Conservation (phyloP, 2,797 vertebrate species). For the Acestrorhynchus altus region DNA sequence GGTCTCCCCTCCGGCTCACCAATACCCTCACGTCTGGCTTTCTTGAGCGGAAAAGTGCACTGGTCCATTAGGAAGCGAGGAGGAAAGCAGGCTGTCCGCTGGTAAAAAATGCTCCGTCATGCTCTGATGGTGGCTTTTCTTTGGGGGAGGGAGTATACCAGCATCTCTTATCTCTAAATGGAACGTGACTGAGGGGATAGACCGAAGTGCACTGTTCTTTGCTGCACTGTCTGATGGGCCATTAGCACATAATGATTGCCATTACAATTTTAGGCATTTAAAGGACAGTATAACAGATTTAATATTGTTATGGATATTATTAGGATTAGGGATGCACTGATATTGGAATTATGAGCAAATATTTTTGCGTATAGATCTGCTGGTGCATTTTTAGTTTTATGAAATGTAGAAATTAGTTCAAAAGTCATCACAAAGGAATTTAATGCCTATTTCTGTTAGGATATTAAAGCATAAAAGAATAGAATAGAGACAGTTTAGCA, state of each 20-base stretch:
- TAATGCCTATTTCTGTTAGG: too few relatives aligned
- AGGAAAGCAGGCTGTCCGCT: constrained; percentile 25
- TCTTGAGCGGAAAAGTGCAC: constrained; percentile 19
- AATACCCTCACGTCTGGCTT: background rate
- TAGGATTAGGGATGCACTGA: background rate
- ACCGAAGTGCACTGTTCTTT: constrained; percentile 29
- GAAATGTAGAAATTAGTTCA: too few relatives aligned
- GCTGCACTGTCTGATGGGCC: constrained; percentile 28
- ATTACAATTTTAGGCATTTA: background rate
- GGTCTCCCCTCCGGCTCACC: background rate
- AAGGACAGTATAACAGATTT: background rate
- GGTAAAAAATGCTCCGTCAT: constrained; percentile 50
- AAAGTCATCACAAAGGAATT: too few relatives aligned
- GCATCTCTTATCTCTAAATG: constrained; percentile 40
- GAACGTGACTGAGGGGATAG: constrained; percentile 30
- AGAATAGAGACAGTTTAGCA: too few relatives aligned
- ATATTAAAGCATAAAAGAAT: too few relatives aligned
- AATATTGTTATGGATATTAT: background rate
- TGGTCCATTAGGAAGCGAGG: constrained; percentile 8
- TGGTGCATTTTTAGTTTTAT: background rate
- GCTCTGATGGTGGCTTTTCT: constrained; percentile 40
- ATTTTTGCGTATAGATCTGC: background rate
- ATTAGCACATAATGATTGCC: background rate
- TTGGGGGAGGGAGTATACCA: constrained; percentile 14
- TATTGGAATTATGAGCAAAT: background rate